phyloP scores from a whole-genome alignment of 2,888 invertebrate species.

The Notodonta dromedarius region DNA sequence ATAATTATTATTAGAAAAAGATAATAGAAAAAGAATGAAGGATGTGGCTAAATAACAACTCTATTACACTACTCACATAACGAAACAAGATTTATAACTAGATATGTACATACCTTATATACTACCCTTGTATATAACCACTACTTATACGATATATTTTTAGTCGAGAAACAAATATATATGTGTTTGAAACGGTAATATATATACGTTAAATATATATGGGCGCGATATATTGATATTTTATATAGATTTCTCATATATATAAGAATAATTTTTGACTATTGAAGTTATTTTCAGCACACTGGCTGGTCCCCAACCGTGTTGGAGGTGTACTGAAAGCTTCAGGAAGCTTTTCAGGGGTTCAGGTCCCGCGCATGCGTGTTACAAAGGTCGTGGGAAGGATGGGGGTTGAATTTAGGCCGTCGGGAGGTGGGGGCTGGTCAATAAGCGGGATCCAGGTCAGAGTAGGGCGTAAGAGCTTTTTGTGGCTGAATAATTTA shows the following conservation, averaged over 20 bases:
- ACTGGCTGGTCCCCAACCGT: slow-evolving; percentile 40
- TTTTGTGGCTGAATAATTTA: background rate
- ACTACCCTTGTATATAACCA: slow-evolving; percentile 34
- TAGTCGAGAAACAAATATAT: slow-evolving; percentile 74
- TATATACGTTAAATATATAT: slow-evolving; percentile 54
- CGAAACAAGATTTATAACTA: background rate
- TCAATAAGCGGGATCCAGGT: slow-evolving; percentile 58
- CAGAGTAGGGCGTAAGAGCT: slow-evolving; percentile 44
- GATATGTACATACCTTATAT: slow-evolving; percentile 28
- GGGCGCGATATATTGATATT: slow-evolving; percentile 49
- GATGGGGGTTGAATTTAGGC: slow-evolving; percentile 50
- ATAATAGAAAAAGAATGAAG: slow-evolving; percentile 11
- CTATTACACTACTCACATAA: background rate
- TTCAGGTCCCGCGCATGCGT: slow-evolving; percentile 61
- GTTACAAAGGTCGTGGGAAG: slow-evolving; percentile 56
- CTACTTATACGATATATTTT: slow-evolving; percentile 80
- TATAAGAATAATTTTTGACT: slow-evolving; percentile 43
- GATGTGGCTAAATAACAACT: slow-evolving; percentile 29
- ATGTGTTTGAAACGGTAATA: slow-evolving; percentile 67
- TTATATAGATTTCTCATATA: slow-evolving; percentile 76
- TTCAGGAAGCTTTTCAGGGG: slow-evolving; percentile 45
- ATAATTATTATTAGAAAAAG: background rate
- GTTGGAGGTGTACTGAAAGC: slow-evolving; percentile 57
- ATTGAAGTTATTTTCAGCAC: slow-evolving; percentile 30
- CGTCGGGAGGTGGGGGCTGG: slow-evolving; percentile 46